Evolutionary conservation across 2,888 invertebrate genomes (phyloP), one percentile per base, ranked within the genome.

Genomic region (Hipparchia semele): DNA sequence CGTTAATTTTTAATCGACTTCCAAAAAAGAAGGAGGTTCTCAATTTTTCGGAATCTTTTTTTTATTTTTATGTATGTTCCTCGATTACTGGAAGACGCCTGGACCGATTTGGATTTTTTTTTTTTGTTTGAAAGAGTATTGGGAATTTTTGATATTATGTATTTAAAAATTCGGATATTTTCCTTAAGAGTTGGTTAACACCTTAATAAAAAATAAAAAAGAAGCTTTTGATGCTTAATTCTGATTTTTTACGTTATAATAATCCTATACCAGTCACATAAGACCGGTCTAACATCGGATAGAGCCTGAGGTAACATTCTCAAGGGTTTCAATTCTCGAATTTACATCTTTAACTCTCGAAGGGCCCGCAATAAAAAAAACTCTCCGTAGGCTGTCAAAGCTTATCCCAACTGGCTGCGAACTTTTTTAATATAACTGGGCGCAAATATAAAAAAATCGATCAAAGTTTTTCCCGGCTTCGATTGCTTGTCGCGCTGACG

Each of bases 391-490:
- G 64, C 75, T 73, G 75, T 75, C 75, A 75, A 68, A 73, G 73
- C 78, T 76, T 77, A 76, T 78, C 77, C 68, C 77, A 67, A 76
- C 74, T 70, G 75, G 72, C 73, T 54, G 64, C 58, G 53, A 71
- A 80, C 80, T 80, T 80, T 80, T 80, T 80, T 80, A 80, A 80
- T 80, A 80, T 77, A 79, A 79, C 78, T 75, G 76, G 62, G 76
- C 69, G 71, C 73, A 75, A 77, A 79, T 77, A 75, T 61, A 69
- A 69, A 76, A 78, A 79, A 79, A 78, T 75, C 77, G 71, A 78
- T 78, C 73, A 74, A 74, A 76, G 69, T 78, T 78, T 70, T 58
- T 54, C 65, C 72, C 61, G 23, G 70, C 3, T 46, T 10, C 66
- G 58, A 73, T 68, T 64, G 64, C 67, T 72, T 70, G 66, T 53